Conservation (phyloP, 2,888 invertebrate genomes). For the Poecilus cupreus region DNA sequence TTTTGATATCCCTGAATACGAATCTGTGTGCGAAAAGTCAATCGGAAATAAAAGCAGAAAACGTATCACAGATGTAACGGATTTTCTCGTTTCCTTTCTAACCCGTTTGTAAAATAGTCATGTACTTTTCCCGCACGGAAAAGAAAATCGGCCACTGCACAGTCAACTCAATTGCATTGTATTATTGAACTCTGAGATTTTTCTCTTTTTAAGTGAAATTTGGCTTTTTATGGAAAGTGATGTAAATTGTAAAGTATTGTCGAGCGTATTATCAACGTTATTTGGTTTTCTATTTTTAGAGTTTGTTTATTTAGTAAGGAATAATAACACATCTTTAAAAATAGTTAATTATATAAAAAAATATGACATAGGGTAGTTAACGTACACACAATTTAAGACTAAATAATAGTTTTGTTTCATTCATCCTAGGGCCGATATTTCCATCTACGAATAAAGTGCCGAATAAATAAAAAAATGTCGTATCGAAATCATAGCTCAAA, state of each 20-base stretch:
- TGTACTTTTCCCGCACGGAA: not conserved
- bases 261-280: too few relatives aligned
- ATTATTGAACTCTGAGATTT: not conserved
- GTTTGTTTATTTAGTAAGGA: too few relatives aligned
- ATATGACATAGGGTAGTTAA: too few relatives aligned
- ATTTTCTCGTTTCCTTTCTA: slow-evolving; percentile 39
- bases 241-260: not conserved
- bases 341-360: too few relatives aligned
- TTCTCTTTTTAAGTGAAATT: not conserved
- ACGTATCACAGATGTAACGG: slow-evolving; percentile 36
- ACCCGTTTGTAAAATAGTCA: slow-evolving; percentile 45
- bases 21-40: slow-evolving; percentile 41
- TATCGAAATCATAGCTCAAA: too few relatives aligned
- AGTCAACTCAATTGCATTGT: slow-evolving; percentile 9
- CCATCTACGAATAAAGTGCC: too few relatives aligned
- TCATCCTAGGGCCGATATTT: too few relatives aligned
- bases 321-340: too few relatives aligned
- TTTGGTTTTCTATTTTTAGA: not conserved
- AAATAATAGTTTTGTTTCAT: too few relatives aligned
- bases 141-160: slow-evolving; percentile 21
- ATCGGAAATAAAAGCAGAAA: slow-evolving; percentile 19
- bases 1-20: slow-evolving; percentile 16
- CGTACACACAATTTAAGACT: too few relatives aligned
- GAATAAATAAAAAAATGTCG: too few relatives aligned
- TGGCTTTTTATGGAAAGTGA: not conserved